Conservation (phyloP, 2,113 vertebrate species). For the Oryzias javanicus region DNA sequence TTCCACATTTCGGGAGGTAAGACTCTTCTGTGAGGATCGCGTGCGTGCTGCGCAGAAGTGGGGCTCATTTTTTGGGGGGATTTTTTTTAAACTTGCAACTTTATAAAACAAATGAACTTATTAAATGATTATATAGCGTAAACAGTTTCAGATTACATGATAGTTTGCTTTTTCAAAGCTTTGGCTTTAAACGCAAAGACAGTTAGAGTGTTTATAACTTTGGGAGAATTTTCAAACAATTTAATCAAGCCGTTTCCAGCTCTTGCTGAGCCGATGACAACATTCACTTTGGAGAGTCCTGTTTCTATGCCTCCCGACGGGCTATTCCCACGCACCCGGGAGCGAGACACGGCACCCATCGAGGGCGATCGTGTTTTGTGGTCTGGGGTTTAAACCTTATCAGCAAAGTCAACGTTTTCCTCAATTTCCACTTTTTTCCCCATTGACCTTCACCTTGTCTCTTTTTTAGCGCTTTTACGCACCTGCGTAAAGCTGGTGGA, state of each 20-base stretch:
- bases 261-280: background rate
- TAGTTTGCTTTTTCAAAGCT: no score
- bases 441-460: background rate
- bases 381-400: background rate
- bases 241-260: constrained; percentile 60
- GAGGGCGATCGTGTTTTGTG: constrained; percentile 21
- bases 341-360: constrained; percentile 55
- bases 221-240: constrained; percentile 71
- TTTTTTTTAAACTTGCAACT: no score
- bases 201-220: constrained; percentile 72
- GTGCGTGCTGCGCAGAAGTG: background rate
- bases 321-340: constrained; percentile 56
- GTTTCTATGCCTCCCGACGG: constrained; percentile 28
- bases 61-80: no score
- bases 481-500: constrained; percentile 33
- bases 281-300: constrained; percentile 36
- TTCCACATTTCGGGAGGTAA: constrained; percentile 54
- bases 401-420: background rate
- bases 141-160: no score
- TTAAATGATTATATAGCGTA: no score
- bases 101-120: no score
- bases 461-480: constrained; percentile 33
- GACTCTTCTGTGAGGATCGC: constrained; percentile 15
- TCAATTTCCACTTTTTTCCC: background rate
- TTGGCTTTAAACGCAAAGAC: constrained; percentile 21